Conservation (phyloP, 2,113 vertebrate species). For the Bostrychus sinensis region DNA sequence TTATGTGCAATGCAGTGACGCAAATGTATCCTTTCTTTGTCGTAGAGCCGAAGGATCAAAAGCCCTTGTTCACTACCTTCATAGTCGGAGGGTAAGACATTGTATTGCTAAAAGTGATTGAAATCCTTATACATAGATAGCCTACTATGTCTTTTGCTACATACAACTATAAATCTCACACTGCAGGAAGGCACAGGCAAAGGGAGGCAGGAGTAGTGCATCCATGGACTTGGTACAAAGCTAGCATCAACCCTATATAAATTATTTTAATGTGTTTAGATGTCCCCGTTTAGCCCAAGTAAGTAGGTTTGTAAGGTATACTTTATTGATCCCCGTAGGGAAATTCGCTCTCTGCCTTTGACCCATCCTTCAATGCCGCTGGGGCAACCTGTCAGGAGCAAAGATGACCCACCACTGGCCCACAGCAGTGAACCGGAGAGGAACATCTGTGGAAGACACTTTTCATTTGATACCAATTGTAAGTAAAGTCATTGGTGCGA, state of each 20-base stretch:
- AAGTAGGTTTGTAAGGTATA: no score
- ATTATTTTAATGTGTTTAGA: constrained; percentile 25
- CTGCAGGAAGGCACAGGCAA: no score
- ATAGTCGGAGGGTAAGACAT: constrained; percentile 53
- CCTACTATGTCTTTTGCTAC: no score
- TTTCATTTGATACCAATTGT: constrained; percentile 65
- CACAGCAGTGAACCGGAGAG: constrained; percentile 30
- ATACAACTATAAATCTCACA: neutral
- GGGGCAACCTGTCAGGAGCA: no score
- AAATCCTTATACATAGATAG: neutral
- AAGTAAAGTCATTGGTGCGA: constrained; percentile 16
- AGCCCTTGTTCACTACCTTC: constrained; percentile 30
- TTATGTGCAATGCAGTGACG: neutral
- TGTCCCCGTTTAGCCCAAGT: constrained; percentile 30
- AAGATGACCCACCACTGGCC: constrained; percentile 39
- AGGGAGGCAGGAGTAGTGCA: neutral
- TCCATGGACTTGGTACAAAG: neutral
- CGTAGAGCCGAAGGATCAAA: constrained; percentile 48
- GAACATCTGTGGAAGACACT: constrained; percentile 51
- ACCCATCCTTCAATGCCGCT: no score
- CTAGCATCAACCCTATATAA: neutral
- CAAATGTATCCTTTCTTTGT: constrained; percentile 11
- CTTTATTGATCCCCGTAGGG: no score
- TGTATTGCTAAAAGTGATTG: neutral
- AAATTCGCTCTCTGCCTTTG: no score